Base-by-base conservation (phyloP, 2,888 invertebrate genomes). In the Melanotus villosus region DNA sequence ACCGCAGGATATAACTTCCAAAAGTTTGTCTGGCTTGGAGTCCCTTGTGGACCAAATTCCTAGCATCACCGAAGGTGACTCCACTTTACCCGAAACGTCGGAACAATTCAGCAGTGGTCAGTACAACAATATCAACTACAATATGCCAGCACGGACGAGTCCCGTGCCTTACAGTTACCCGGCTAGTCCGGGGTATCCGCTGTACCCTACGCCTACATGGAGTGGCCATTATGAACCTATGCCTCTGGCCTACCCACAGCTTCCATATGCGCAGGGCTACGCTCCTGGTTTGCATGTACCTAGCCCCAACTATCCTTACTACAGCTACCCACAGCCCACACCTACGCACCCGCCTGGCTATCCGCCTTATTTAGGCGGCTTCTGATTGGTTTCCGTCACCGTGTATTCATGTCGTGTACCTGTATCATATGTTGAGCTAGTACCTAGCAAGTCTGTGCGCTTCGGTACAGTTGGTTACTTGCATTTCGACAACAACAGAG, bases 21-120 rank as follows among this genome's bases (percentile, higher is more conserved):
- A 95, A 83, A 94, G 93, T 77, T 86, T 94, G 52, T 95, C 95
- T 14, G 96, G 95, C 16, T 87, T 96, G 50, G 95, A 96, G 84
- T 95, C 95, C 41, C 87, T 96, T 52, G 95, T 96, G 73, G 95
- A 96, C 86, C 96, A 96, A 88, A 96, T 96, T 84, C 96, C 95
- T 57, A 93, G 93, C 78, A 93, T 95, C 84, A 91, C 92, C 64
- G 94, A 95, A 78, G 92, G 91, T 4, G 90, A 89, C 43, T 76
- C 83, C 30, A 79, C 81, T 16, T 70, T 83, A 66, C 77, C 80
- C 76, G 82, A 84, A 76, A 75, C 82, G 73, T 76, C 82, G 77
- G 82, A 67, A 64, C 74, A 56, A 67, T 77, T 52, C 70, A 76
- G 54, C 69, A 76, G 68, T 19, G 78, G 83, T 73, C 82, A 83